Evolutionary conservation across 1,140 invertebrate genomes (phyloP), one percentile per base, ranked within the genome.

Genomic region (Pogonognathellus flavescens): DNA sequence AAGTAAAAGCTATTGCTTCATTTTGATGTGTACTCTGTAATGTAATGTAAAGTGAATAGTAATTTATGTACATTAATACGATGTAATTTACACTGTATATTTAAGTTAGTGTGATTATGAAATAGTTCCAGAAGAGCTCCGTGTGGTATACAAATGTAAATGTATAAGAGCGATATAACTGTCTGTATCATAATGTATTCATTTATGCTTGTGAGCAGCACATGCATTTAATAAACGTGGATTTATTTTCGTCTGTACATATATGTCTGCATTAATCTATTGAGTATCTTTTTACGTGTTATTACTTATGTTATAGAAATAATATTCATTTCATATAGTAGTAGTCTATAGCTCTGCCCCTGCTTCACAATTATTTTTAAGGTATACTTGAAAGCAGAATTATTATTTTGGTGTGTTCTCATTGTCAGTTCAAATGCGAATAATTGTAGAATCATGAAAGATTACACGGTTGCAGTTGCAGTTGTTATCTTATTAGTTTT

Each of bases 31-130:
- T 41, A 41, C 1, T 41, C 2, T 76, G 31, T 76, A 49, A 31
- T 31, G 25, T 66, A 25, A 66, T 76, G 41, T 76, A 76, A 11
- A 76, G 70, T 18, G 41, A 9, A 76, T 0, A n/a, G 10, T 6
- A 6, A 14, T 76, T 49, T 66, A n/a, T 70, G 66, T 70, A 41
- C 10, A 41, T 76, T 49, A 13, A 49, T 25, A 66, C 22, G 31
- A 31, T 76, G 70, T 76, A 76, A 76, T 76, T 76, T 76, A 76
- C 70, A 76, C 6, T 76, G 70, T 76, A 76, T 18, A 76, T 76
- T 76, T 16, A 49, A 49, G 31, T 31, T 14, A 76, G 70, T 76
- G 31, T 49, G 16, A 16, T 25, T 49, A 41, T 76, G 70, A 13
- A 49, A 14, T 76, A n/a, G n/a, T n/a, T n/a, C n/a, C n/a, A n/a